Base-by-base conservation (phyloP, 2,888 invertebrate species). In the Synanthedon formicaeformis region DNA sequence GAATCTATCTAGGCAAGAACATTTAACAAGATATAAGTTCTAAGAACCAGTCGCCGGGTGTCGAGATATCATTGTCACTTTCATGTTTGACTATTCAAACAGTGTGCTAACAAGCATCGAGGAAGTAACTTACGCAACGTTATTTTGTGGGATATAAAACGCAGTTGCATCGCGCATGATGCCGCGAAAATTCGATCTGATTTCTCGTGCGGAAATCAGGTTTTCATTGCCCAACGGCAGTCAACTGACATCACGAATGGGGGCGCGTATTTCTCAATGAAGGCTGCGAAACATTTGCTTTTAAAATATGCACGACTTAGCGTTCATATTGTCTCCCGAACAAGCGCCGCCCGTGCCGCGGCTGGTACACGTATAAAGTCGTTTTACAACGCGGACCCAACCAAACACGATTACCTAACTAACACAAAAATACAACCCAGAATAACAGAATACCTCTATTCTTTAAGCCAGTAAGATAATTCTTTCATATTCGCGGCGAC, bases 201-300 rank as follows among this genome's bases (percentile, higher is more conserved):
- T 82, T 81, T 79, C 71, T 77, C 63, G 69, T 75, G 77, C 76
- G 80, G 78, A 84, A 84, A 83, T 80, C 79, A 75, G 75, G 80
- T 83, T 81, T 79, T 76, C 72, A 76, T 84, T 85, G 76, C 84
- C 66, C 77, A 84, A 85, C 73, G 63, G 63, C 73, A 73, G 71
- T 68, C 65, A 67, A 66, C 78, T 78, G 78, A 75, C 80, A 81
- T 77, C 83, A 81, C 81, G 80, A 85, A 83, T 82, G 83, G 75
- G 83, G 81, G 77, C 86, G 78, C 71, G 71, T 73, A 73, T 87
- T 84, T 82, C 85, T 79, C 83, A 85, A 86, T 79, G 75, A 78
- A 82, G 77, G 74, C 86, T 81, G 75, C 78, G 83, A 84, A 86
- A 85, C 74, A 67, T 80, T 50, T 81, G 78, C 76, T 79, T 78